phyloP scores from a whole-genome alignment of 2,113 vertebrate species.

The Stigmatopora nigra region DNA sequence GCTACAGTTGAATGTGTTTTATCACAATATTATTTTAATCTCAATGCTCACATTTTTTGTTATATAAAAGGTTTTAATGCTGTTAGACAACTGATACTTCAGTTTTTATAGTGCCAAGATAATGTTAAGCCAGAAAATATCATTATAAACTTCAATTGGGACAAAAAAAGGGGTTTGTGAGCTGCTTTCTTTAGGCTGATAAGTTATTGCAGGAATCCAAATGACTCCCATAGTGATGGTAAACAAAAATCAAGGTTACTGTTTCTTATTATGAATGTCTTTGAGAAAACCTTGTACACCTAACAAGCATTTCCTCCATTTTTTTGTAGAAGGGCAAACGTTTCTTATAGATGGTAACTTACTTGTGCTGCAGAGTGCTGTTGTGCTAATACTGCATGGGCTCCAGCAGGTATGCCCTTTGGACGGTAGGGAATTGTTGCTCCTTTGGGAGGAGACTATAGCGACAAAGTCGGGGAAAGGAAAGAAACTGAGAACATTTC shows the following conservation, averaged over 20 bases:
- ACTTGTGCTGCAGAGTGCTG: constrained; percentile 79
- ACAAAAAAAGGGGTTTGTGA: not conserved
- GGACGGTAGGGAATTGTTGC: constrained; percentile 89
- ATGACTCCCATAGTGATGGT: not conserved
- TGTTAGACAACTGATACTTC: constrained; percentile 26
- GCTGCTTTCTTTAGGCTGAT: not conserved
- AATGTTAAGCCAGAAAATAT: not conserved
- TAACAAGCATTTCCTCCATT: not conserved
- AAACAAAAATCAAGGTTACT: not conserved
- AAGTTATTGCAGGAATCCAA: not conserved
- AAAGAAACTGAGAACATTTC: constrained; percentile 22
- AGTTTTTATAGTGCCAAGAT: constrained; percentile 35
- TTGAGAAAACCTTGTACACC: not conserved
- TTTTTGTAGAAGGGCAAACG: constrained; percentile 8
- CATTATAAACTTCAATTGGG: not conserved
- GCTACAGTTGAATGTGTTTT: constrained; percentile 2
- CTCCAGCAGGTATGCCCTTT: constrained; percentile 77
- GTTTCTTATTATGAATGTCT: not conserved
- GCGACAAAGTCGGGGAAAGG: constrained; percentile 41
- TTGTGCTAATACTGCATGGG: constrained; percentile 80
- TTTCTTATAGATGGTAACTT: constrained; percentile 59
- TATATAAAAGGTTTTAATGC: constrained; percentile 6
- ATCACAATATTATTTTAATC: constrained; percentile 3
- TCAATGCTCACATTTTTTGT: not conserved
- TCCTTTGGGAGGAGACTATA: constrained; percentile 87